A percentile compares a stretch with the other conserved stretches of the same genome.
Conservation (phyloP, 2,113 vertebrate genomes). For the Blennius ocellaris region DNA sequence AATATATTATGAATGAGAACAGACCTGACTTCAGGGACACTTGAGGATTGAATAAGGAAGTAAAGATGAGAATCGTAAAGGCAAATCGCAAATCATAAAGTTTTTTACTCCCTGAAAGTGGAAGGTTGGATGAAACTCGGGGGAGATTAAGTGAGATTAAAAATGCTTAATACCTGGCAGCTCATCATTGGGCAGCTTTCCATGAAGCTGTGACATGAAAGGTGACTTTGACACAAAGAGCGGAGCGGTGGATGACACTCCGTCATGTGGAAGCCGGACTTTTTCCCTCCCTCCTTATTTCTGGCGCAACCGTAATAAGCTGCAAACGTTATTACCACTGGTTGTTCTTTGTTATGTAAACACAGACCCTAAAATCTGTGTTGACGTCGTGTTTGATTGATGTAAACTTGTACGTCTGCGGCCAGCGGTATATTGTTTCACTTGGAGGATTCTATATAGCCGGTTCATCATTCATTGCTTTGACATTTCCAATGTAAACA, state of each 20-base stretch:
- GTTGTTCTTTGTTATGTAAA: neutral
- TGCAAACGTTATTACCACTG: neutral
- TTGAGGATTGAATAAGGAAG: conserved; percentile 19
- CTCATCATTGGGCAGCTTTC: conserved; percentile 75
- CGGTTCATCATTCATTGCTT: neutral
- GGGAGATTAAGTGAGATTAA: conserved; percentile 85
- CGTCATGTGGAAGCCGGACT: conserved; percentile 51
- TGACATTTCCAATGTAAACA: conserved; percentile 8
- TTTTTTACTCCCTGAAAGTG: conserved; percentile 75
- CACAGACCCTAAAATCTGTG: neutral
- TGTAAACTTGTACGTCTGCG: neutral
- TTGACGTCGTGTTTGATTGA: neutral
- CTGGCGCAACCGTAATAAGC: neutral
- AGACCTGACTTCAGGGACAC: conserved; percentile 35
- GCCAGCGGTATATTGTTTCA: neutral
- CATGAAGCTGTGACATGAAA: conserved; percentile 76
- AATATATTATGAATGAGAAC: conserved; percentile 13
- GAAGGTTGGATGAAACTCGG: conserved; percentile 74
- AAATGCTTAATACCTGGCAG: conserved; percentile 82
- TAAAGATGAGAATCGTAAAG: conserved; percentile 58
- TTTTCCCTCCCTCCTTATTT: conserved; percentile 22
- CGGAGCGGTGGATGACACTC: conserved; percentile 48
- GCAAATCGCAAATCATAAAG: conserved; percentile 68
- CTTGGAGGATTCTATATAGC: neutral
- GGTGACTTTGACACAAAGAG: conserved; percentile 80